Base-by-base conservation (phyloP, 2,888 invertebrate genomes). In the Boloria selene region DNA sequence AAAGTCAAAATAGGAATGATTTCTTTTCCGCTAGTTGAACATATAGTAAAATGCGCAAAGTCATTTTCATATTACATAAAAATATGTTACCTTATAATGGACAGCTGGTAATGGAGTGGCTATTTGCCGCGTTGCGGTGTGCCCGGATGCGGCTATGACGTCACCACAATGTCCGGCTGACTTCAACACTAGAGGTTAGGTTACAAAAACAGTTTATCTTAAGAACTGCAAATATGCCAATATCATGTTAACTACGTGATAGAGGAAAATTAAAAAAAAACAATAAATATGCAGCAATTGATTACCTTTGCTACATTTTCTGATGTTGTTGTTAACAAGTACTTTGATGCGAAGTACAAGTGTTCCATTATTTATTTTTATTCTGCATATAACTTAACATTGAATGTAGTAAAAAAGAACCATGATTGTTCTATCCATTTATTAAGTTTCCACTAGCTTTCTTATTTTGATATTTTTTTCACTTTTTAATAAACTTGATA, bases 131-230 rank as follows among this genome's bases (percentile, higher is more conserved):
- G 84, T 76, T 85, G 85, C 83, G 84, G 79, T 79, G 79, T 72
- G 75, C 75, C 74, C 77, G 79, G 79, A 79, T 82, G 84, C 83
- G 81, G 84, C 70, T 61, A 75, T 88, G 87, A 87, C 88, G 88
- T 88, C 85, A 86, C 68, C 55, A 72, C 72, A 53, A 59, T 75
- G 71, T 74, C 73, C 74, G 71, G 67, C 66, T 66, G 49, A 54
- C 61, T 67, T 26, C 18, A 51, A 51, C 45, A 58, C 26, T 53
- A 53, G 51, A 56, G 56, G 44, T 63, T 18, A 44, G 31, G 31
- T 38, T 55, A 49, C 49, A 63, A 45, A 13, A 26, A 44, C 49
- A 50, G 42, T 38, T 47, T 26, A 63, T 63, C 55, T 49, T 56
- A 17, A 51, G 44, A 56, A 42, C 26, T 56, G 44, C 44, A 50